These are phyloP conservation scores for Panulirus ornatus DNA, from an alignment of 1,140 invertebrate genomes.

Conservation along the genomic window DNA sequence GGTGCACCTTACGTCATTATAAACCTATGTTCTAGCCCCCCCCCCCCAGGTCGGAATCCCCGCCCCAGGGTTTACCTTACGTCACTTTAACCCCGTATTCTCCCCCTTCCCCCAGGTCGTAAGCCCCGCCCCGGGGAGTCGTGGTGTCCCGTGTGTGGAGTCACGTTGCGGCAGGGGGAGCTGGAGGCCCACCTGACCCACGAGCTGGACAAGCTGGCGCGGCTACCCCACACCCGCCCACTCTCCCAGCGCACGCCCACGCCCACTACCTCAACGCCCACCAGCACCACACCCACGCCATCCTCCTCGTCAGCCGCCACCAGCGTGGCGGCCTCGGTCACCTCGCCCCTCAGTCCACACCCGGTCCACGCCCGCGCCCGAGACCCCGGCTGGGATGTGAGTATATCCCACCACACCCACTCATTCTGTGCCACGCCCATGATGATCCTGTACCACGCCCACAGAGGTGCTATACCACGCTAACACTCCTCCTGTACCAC, in stretches of 20 bases:
- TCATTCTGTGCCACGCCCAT: neutral
- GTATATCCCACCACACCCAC: neutral
- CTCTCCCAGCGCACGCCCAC: slow-evolving; percentile 50
- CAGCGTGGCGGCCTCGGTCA: slow-evolving; percentile 32
- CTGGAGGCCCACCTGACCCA: slow-evolving; percentile 86
- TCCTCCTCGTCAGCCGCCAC: slow-evolving; percentile 23
- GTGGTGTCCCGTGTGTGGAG: slow-evolving; percentile 90
- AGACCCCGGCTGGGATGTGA: slow-evolving; percentile 65
- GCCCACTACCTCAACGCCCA: slow-evolving; percentile 2
- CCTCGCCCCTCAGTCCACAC: slow-evolving; percentile 62
- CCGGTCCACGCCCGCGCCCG: slow-evolving; percentile 46
- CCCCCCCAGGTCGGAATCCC: neutral
- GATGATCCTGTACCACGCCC: neutral
- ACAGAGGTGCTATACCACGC: neutral
- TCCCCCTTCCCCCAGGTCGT: slow-evolving; percentile 44
- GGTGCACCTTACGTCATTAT: too few species aligned
- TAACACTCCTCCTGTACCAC: too few species aligned
- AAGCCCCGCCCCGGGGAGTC: slow-evolving; percentile 82
- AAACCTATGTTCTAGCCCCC: too few species aligned
- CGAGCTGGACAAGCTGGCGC: slow-evolving; percentile 85
- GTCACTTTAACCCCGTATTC: too few species aligned
- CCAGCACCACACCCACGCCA: slow-evolving; percentile 43
- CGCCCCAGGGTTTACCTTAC: too few species aligned
- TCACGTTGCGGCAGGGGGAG: slow-evolving; percentile 86
- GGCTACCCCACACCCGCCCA: slow-evolving; percentile 65